Percentiles rank a stretch among this genome's conserved stretches.
Evolutionary conservation across 2,797 vertebrate genomes (phyloP).

Genomic region (Taeniopygia guttata): DNA sequence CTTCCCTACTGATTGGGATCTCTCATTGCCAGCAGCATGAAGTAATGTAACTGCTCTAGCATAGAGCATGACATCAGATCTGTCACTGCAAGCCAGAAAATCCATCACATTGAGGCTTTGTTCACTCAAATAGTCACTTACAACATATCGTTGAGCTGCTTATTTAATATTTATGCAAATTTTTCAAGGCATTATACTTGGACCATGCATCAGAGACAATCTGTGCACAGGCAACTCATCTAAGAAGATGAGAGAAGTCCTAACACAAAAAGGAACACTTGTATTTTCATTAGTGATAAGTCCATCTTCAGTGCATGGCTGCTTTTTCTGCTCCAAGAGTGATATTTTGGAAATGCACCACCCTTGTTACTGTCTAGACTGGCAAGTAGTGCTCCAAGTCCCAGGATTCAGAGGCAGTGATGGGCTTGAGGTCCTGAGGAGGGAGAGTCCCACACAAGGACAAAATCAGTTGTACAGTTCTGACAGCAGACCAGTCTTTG

Average conservation of each 20-base stretch:
- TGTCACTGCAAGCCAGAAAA: slow-evolving; percentile 4
- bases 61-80: neutral
- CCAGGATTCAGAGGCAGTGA: neutral
- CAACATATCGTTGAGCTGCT: neutral
- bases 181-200: neutral
- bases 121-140: neutral
- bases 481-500: neutral
- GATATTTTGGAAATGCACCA: neutral
- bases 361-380: neutral
- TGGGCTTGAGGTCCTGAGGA: neutral
- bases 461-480: neutral
- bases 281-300: neutral
- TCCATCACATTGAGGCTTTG: neutral
- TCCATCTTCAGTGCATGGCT: neutral
- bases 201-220: neutral
- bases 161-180: slow-evolving; percentile 9
- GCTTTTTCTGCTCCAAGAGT: neutral
- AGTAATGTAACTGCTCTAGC: neutral
- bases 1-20: neutral
- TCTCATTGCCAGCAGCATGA: neutral
- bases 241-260: neutral
- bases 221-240: neutral
- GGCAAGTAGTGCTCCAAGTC: neutral
- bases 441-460: neutral
- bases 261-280: neutral